Base-by-base conservation (phyloP, 2,113 vertebrate species). In the Rhynchomys soricoides region DNA sequence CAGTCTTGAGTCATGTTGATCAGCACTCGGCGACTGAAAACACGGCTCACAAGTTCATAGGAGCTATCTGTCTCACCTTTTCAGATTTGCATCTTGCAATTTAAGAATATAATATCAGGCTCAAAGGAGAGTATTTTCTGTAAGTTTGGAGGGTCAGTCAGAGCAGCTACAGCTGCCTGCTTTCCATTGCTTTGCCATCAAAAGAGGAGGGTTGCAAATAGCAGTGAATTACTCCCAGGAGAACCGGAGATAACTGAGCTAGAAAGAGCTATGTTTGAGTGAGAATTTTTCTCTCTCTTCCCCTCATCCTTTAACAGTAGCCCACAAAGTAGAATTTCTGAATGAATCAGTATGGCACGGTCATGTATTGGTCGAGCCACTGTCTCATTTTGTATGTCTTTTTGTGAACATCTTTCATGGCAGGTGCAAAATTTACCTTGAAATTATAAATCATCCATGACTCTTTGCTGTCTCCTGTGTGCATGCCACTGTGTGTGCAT, bases 381-480 rank as follows among this genome's bases (percentile, higher is more conserved):
- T 89, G 66, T 50, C 93, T 62, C 29, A 37, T 79, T 96, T 85
- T 86, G 24, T n/a, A 81, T 95, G 62, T 87, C 95, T 86, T 21
- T 86, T 50, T 59, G 34, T 29, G 50, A 50, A 26, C 71, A 55
- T 66, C 68, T 88, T 77, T 91, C 24, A 68, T 88, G 59, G 34
- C 50, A 82, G 66, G 68, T n/a, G 81, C 71, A 77, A 74, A 86
- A 79, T 94, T 77, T 81, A 74, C 68, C 86, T 95, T 86, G 75
- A 91, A 93, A 78, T 6, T 73, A 71, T 86, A 57, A 90, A 86
- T 59, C 94, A 96, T 62, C 40, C 17, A 2, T 85, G 70, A 31
- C 7, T 95, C 26, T 50, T 96, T 66, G 57, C 17, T 89, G n/a
- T 45, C 10, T 85, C 13, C 24, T 62, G 48, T 66, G 16, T 43